A percentile compares a stretch with the other conserved stretches of the same genome.
Conservation (phyloP, 2,888 invertebrate genomes). For the Eledona agricola region DNA sequence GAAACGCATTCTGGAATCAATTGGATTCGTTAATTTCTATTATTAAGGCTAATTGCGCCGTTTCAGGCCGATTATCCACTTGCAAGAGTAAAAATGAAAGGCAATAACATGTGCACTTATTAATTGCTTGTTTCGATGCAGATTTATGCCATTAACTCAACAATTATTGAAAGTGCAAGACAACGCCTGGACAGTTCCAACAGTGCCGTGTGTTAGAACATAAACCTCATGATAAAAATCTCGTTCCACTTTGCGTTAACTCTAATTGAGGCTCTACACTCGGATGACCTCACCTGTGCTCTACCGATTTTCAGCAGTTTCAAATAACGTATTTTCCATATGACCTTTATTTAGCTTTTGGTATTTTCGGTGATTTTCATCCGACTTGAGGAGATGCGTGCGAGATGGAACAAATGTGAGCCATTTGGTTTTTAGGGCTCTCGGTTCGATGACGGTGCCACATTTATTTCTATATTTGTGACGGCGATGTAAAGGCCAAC, state of each 20-base stretch:
- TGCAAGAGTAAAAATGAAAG: conserved; percentile 19
- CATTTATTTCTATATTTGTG: conserved; percentile 20
- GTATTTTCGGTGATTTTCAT: background rate
- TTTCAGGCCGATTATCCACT: conserved; percentile 13
- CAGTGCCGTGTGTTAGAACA: conserved; percentile 5
- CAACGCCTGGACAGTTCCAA: background rate
- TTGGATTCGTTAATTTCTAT: no score
- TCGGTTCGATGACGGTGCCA: conserved; percentile 7
- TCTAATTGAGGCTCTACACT: conserved; percentile 33
- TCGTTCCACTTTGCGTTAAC: conserved; percentile 26
- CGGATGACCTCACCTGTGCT: conserved; percentile 29
- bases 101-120: conserved; percentile 13
- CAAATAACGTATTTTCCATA: conserved; percentile 6
- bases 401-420: conserved; percentile 25
- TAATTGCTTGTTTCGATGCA: conserved; percentile 9
- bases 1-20: no score
- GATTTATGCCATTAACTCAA: conserved; percentile 4
- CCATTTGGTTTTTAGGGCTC: conserved; percentile 32
- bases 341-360: conserved; percentile 4
- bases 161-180: background rate
- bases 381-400: background rate
- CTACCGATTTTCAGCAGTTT: conserved; percentile 21
- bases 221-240: conserved; percentile 15
- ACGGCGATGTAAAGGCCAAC: conserved; percentile 29
- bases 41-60: no score